Base-by-base conservation (phyloP, 2,888 invertebrate species). In the Melanchra persicariae region DNA sequence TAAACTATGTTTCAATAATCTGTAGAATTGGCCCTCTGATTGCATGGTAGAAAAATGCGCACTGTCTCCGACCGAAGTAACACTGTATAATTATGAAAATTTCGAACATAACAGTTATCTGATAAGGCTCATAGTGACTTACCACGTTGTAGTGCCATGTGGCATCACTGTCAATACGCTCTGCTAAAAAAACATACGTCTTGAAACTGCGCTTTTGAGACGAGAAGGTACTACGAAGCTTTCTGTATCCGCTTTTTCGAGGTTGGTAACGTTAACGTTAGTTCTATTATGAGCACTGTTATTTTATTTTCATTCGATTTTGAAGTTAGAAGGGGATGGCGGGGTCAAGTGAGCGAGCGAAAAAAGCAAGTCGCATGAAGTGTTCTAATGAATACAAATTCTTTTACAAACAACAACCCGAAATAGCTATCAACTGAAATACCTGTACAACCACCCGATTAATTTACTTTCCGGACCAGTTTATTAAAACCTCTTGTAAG, bases 381-480 rank as follows among this genome's bases (percentile, higher is more conserved):
- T 68, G 34, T 37, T 40, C 40, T 63, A 76, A 79, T 80, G 47
- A 60, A 80, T 64, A 67, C 66, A 73, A 72, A 80, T 81, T 83
- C 74, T 66, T 78, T 37, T 40, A 74, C 49, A 66, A 79, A 62
- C 59, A 58, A 63, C 69, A 37, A 26, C 45, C 57, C 45, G 22
- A 74, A 81, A 82, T 74, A 67, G 66, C 64, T 67, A 64, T 71
- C 59, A 71, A 65, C 74, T 65, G 51, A 68, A 82, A 82, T 83
- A 85, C 77, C 79, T 74, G 78, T 70, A 70, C 70, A 82, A 60
- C 77, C 62, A 77, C 22, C 67, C 73, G 73, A 85, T 85, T 76
- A 76, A 82, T 81, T 78, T 77, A 73, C 68, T 79, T 77, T 62
- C 45, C 0, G 10, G 52, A 76, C 73, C 77, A 81, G 62, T 79